Evolutionary conservation across 2,888 invertebrate species (phyloP).

Genomic region (Clepsis dumicolana): DNA sequence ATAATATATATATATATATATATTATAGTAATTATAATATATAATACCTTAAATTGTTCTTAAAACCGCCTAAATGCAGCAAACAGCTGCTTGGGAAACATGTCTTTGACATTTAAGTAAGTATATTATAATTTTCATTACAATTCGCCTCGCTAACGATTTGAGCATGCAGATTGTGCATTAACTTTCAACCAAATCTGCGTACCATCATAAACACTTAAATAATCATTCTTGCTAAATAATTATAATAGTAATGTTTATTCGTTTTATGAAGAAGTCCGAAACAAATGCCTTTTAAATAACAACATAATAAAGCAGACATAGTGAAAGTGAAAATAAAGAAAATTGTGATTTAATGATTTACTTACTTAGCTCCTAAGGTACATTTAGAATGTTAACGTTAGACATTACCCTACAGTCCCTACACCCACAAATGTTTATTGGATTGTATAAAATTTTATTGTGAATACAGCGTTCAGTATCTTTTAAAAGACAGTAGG

Average conservation of each 20-base stretch:
- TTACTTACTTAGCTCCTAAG: not conserved
- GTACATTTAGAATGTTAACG: conserved; percentile 8
- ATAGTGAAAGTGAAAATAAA: not conserved
- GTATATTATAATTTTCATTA: conserved; percentile 3
- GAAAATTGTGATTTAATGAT: not conserved
- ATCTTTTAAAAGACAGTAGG: conserved; percentile 17
- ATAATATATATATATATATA: conserved; percentile 13
- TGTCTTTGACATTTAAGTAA: conserved; percentile 14
- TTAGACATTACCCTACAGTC: conserved; percentile 9
- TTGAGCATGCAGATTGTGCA: conserved; percentile 40
- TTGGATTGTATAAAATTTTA: conserved; percentile 19
- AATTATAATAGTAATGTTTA: not conserved
- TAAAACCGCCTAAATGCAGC: not conserved
- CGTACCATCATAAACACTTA: not conserved
- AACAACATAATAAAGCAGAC: not conserved
- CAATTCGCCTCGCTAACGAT: conserved; percentile 15
- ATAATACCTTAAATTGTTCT: not conserved
- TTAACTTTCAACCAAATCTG: conserved; percentile 14
- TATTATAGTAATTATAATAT: not conserved
- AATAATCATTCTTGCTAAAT: not conserved
- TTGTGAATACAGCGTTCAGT: conserved; percentile 32
- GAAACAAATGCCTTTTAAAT: not conserved
- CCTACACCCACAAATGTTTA: not conserved
- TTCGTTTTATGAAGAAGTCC: not conserved
- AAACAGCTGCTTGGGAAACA: not conserved